Base-by-base conservation (phyloP, 2,888 invertebrate genomes). In the Bombylius major region DNA sequence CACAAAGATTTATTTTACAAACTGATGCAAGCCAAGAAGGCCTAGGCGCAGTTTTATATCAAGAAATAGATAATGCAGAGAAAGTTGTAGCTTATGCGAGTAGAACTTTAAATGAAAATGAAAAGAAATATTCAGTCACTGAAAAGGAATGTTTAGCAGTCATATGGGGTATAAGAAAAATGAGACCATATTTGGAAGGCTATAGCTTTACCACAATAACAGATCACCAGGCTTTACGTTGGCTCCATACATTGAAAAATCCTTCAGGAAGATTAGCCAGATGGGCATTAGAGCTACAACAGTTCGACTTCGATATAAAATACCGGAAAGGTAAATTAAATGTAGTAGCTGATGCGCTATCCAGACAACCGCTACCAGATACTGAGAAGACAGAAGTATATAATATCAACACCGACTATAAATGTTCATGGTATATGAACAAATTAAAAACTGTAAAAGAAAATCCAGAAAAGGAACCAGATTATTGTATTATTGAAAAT, bases 41-140 rank as follows among this genome's bases (percentile, higher is more conserved):
- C 23, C 23, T 23, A 23, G 23, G 23, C 23, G 23, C 23, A 23
- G 23, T 23, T 23, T 23, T 23, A 23, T 23, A 23, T 23, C 23
- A 23, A 3, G 23, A 23, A 5, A 56, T 55, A 5, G 47, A 58
- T 0, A 55, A 58, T 2, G 42, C 54, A 34, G 63, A 63, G 32
- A 39, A 52, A n/a, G 57, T 61, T 2, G 58, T 63, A 11, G 55
- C 56, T 9, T 62, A 61, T 44, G 33, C 52, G 5, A 56, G 52
- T 14, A 33, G 49, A 4, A 52, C 45, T 4, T 23, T 56, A 12
- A 56, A 31, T 23, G 47, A 32, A 4, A 12, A 48, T 13, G 56
- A 56, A 47, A 36, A 47, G 32, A 51, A 48, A 13, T 56, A 53
- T 34, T 46, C 53, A 6, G 34, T 47, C 13, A 42, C 47, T 34